Evolutionary conservation across 2,113 vertebrate genomes (phyloP).

Genomic region (Diadophis punctatus): DNA sequence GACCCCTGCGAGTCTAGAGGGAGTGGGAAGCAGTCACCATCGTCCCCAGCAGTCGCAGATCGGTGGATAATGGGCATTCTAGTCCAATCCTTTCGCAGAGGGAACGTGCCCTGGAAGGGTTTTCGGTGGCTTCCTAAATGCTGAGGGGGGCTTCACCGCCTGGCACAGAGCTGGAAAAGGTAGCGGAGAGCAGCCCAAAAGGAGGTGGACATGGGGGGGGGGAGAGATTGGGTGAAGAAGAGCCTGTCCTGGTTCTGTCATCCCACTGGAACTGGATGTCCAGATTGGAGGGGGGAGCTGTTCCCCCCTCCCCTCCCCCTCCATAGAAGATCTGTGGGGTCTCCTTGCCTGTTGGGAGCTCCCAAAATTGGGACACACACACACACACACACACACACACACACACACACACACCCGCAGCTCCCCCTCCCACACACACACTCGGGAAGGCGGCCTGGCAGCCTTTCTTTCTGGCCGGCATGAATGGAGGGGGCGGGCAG

Average conservation of each 20-base stretch:
- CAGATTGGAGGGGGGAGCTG: rapidly evolving
- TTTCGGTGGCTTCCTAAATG: not conserved
- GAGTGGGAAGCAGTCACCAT: not conserved
- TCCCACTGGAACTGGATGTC: not conserved
- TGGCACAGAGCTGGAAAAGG: not conserved
- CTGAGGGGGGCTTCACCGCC: not conserved
- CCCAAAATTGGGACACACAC: not conserved
- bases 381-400: too few species aligned
- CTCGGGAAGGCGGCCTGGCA: not conserved
- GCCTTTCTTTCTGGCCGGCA: not conserved
- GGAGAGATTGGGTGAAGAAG: not conserved
- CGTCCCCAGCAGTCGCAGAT: not conserved
- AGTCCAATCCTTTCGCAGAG: not conserved
- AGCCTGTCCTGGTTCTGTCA: not conserved
- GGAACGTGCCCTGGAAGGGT: not conserved
- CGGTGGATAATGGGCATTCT: not conserved
- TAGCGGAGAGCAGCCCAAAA: too few species aligned
- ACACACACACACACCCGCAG: too few species aligned
- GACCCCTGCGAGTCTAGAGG: too few species aligned
- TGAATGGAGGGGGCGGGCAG: not conserved
- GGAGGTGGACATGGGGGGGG: rapidly evolving
- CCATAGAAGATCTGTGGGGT: too few species aligned
- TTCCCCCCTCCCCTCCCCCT: not conserved
- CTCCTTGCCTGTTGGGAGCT: not conserved
- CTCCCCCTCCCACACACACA: too few species aligned